Evolutionary conservation across 2,113 vertebrate genomes (phyloP).

Genomic region (Trinectes maculatus): DNA sequence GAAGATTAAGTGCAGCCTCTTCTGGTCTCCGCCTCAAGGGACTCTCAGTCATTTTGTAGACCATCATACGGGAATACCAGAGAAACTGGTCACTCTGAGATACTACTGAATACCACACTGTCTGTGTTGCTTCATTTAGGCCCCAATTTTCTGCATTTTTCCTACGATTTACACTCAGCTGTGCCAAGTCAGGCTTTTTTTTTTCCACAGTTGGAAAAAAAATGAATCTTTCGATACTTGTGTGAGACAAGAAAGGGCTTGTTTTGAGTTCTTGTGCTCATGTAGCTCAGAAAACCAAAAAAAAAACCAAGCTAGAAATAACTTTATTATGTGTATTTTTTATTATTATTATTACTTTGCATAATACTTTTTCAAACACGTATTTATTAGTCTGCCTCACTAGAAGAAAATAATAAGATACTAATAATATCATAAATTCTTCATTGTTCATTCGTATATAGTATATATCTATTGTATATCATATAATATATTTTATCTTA

Average conservation of each 20-base stretch:
- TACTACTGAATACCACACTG: slow-evolving; percentile 50
- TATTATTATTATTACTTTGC: too few relatives aligned
- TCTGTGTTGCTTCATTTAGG: slow-evolving; percentile 50
- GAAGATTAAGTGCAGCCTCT: slow-evolving; percentile 15
- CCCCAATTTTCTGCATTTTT: slow-evolving; percentile 51
- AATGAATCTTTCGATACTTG: slow-evolving; percentile 41
- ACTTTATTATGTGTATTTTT: slow-evolving; percentile 14
- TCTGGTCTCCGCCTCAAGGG: slow-evolving; percentile 22
- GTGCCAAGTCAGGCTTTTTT: slow-evolving; percentile 41
- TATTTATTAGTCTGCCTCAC: too few relatives aligned
- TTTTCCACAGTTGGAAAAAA: slow-evolving; percentile 38
- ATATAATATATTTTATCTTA: too few relatives aligned
- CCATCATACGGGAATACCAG: slow-evolving; percentile 40
- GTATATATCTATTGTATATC: too few relatives aligned
- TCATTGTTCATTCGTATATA: too few relatives aligned
- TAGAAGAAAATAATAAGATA: too few relatives aligned
- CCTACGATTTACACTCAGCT: slow-evolving; percentile 38
- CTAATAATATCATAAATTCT: too few relatives aligned
- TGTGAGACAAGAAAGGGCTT: slow-evolving; percentile 54
- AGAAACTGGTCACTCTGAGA: slow-evolving; percentile 48
- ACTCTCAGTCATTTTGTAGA: slow-evolving; percentile 27
- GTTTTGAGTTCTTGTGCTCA: slow-evolving; percentile 29
- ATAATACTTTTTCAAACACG: too few relatives aligned
- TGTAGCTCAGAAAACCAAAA: slow-evolving; percentile 13
- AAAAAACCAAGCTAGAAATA: slow-evolving; percentile 30